Conservation (phyloP, 2,888 invertebrate species). For the Philereme vetulata region DNA sequence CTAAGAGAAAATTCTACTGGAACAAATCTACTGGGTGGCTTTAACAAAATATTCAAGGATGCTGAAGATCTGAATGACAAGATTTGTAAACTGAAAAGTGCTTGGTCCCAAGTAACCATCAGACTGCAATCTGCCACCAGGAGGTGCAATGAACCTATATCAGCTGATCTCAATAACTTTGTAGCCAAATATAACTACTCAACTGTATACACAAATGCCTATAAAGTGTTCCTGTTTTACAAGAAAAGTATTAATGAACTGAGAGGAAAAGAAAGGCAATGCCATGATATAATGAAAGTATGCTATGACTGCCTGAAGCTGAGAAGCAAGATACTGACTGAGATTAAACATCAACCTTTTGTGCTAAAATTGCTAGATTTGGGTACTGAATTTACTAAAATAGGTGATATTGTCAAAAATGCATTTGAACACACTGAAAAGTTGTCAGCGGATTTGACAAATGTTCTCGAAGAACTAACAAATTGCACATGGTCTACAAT, state of each 20-base stretch:
- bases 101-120: conserved; percentile 72
- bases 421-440: conserved; percentile 68
- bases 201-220: conserved; percentile 69
- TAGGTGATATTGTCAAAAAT: conserved; percentile 65
- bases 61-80: conserved; percentile 67
- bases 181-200: conserved; percentile 70
- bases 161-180: conserved; percentile 69
- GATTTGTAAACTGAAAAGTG: conserved; percentile 68
- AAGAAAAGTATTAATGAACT: conserved; percentile 68
- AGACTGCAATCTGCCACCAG: conserved; percentile 75
- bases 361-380: conserved; percentile 73
- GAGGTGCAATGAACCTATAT: conserved; percentile 69
- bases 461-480: conserved; percentile 63
- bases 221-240: conserved; percentile 69
- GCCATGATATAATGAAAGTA: conserved; percentile 80
- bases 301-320: conserved; percentile 83
- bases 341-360: conserved; percentile 71
- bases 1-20: conserved; percentile 62
- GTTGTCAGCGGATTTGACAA: conserved; percentile 55
- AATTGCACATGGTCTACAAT: conserved; percentile 73
- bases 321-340: conserved; percentile 75
- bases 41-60: conserved; percentile 69
- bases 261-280: conserved; percentile 69
- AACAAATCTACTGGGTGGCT: conserved; percentile 67
- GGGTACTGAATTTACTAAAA: conserved; percentile 71